Conservation (phyloP, 2,113 vertebrate genomes). For the Cynocephalus volans region DNA sequence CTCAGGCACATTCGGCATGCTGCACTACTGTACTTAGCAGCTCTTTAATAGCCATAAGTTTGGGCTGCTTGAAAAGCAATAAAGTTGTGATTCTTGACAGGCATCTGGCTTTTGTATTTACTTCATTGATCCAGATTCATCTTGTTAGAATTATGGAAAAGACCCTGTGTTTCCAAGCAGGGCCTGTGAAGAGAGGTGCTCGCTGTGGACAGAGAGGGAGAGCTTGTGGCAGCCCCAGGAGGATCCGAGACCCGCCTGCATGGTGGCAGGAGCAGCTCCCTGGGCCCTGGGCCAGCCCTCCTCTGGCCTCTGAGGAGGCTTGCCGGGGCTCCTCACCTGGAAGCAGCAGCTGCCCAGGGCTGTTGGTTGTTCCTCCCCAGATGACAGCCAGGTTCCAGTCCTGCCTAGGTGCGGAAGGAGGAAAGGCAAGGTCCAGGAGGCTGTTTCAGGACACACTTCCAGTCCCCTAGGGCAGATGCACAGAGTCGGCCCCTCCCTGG, state of each 20-base stretch:
- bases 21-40: neutral
- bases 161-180: neutral
- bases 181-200: too few species aligned
- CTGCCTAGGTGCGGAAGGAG: neutral
- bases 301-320: neutral
- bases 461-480: accelerated
- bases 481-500: neutral
- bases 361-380: neutral
- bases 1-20: accelerated
- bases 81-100: neutral
- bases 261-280: accelerated
- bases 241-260: accelerated
- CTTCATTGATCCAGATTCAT: neutral
- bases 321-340: neutral
- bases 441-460: too few species aligned
- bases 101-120: neutral
- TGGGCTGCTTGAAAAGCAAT: neutral
- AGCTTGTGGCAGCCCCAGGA: neutral
- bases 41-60: neutral
- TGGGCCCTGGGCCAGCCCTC: accelerated
- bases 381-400: neutral
- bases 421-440: neutral
- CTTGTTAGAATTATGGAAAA: neutral
- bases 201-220: neutral
- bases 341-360: constrained; percentile 16